Conservation (phyloP, 2,113 vertebrate genomes). For the Sylvilagus bachmani region DNA sequence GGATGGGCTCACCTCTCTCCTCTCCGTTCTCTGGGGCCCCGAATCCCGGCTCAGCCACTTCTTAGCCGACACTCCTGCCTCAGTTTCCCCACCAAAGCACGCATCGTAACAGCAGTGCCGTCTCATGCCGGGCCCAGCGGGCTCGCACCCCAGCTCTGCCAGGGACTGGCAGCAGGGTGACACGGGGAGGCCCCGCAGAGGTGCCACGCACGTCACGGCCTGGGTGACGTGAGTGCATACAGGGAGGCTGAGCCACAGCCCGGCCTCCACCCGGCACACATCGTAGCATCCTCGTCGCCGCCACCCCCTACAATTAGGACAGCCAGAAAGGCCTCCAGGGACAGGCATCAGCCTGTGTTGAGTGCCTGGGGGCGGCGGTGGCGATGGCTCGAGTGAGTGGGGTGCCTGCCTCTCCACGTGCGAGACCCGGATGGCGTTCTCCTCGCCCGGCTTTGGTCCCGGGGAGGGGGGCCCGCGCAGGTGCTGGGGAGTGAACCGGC, state of each 20-base stretch:
- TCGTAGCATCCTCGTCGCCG: neutral
- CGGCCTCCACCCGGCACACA: neutral
- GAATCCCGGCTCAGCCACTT: neutral
- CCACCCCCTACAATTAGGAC: neutral
- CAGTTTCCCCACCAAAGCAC: neutral
- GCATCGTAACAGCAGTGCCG: no score
- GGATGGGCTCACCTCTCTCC: accelerated
- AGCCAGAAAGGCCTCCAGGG: neutral
- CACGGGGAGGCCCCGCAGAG: accelerated
- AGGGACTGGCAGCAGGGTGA: neutral
- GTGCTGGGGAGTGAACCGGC: no score
- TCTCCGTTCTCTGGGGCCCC: neutral
- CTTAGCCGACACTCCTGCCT: neutral
- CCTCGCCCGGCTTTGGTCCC: no score
- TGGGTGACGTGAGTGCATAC: accelerated
- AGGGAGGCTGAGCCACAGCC: neutral
- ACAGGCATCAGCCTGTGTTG: no score
- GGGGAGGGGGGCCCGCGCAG: no score
- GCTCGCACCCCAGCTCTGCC: neutral
- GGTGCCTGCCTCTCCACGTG: no score
- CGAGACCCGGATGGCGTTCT: no score
- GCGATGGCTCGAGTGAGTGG: no score
- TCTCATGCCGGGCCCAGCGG: no score
- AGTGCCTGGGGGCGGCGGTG: no score
- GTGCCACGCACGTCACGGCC: accelerated